Evolutionary conservation across 2,113 vertebrate genomes (phyloP), one percentile per base, ranked within the genome.

Genomic region (Petrocephalus microphthalmus): DNA sequence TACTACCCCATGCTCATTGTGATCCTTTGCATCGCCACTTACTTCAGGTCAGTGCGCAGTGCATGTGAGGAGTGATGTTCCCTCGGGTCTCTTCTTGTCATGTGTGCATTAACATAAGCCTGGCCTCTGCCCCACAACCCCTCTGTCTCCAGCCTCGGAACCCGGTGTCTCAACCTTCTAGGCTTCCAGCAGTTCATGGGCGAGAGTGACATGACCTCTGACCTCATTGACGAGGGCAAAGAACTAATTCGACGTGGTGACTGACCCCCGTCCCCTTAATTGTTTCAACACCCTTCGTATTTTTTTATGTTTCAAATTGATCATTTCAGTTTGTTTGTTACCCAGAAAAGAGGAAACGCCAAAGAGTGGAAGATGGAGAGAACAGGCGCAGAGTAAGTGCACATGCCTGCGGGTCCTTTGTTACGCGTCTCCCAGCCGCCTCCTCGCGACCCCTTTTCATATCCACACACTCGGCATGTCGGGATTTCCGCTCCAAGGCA

Each of bases 1-100:
- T 99, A 99, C 92, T 99, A 99, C 90, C 98, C 98, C 86, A 99
- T 99, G 97, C 94, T 99, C 92, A 98, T 99, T 5, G 96, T 99
- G n/a, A 95, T 99, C 93, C 97, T 99, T 81, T 99, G 98, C 90
- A 97, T 99, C 90, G 98, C 98, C 89, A 99, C 98, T 1, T 99
- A 99, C 92, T 99, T 99, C 92, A 99, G 97, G 98, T 99, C 90
- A 94, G 94, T 37, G 37, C 52, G 0, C 42, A 60, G 25, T 53
- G 64, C 25, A 13, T 54, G 45, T 8, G 17, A 7, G n/a, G 51
- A 33, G 17, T 37, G 33, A 8, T 57, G 25, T 85, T 53, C 19
- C 33, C 33, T 81, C 29, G 0, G 1, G n/a, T 22, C 25, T 81
- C 49, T 42, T 64, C 53, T 54, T 8, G 19, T 86, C 56, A 10